A percentile compares a stretch with the other conserved stretches of the same genome.
Conservation (phyloP, 2,797 vertebrate species). For the Parambassis ranga region DNA sequence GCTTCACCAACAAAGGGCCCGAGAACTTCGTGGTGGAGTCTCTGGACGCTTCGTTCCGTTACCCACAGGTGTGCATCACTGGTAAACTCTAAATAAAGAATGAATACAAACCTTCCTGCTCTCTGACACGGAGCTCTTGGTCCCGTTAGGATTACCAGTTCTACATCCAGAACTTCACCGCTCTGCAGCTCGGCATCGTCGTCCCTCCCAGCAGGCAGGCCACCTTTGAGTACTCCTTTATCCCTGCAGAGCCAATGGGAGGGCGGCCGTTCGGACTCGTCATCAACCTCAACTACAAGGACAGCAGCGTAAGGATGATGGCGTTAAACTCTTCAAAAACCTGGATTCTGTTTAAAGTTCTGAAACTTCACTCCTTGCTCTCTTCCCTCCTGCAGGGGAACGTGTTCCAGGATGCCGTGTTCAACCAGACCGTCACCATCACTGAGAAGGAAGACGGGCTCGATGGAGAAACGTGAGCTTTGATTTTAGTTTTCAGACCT, state of each 20-base stretch:
- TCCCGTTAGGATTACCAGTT: slow-evolving; percentile 91
- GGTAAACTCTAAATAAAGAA: too few species aligned
- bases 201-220: slow-evolving; percentile 92
- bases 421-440: slow-evolving; percentile 97
- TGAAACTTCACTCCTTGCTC: fast-evolving
- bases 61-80: slow-evolving; percentile 87
- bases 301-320: slow-evolving; percentile 82
- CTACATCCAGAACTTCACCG: slow-evolving; percentile 99
- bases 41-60: slow-evolving; percentile 96
- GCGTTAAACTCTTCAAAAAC: neutral
- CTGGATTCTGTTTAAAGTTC: fast-evolving
- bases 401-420: slow-evolving; percentile 95
- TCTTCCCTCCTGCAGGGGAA: slow-evolving; percentile 82
- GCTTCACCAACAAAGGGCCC: slow-evolving; percentile 94
- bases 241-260: slow-evolving; percentile 97
- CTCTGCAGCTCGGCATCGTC: slow-evolving; percentile 88
- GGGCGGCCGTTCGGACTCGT: slow-evolving; percentile 96
- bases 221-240: slow-evolving; percentile 98
- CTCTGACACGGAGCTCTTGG: neutral
- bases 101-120: neutral
- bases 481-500: fast-evolving
- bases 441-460: slow-evolving; percentile 94
- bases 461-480: slow-evolving; percentile 93
- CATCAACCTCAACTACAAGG: slow-evolving; percentile 98
- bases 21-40: slow-evolving; percentile 95